Base-by-base conservation (phyloP, 2,888 invertebrate genomes). In the Melanargia galathea region DNA sequence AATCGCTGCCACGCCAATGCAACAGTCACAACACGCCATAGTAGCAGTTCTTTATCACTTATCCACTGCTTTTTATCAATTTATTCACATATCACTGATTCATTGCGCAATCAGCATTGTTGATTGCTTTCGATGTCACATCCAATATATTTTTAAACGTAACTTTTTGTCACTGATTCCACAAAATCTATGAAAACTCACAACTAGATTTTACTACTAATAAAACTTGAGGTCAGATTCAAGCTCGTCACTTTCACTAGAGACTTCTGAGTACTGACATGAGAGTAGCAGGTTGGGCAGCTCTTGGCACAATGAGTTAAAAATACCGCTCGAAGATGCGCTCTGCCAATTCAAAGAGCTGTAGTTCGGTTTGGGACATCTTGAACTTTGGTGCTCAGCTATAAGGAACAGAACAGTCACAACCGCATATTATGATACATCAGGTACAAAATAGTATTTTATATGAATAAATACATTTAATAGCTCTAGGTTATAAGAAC, bases 11-110 rank as follows among this genome's bases (percentile, higher is more conserved):
- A 93, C 94, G 74, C 93, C 92, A 75, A 92, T 92, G 84, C 95
- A 95, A 83, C 95, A 94, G 71, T 87, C 84, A 84, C 94, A 94
- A 83, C 93, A 94, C 75, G 93, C 89, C 94, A 93, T 93, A 73
- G 67, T 82, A 65, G 74, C 67, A 71, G 70, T 59, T 59, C 35
- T 64, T 54, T 57, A 72, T 71, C 83, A 82, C 78, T 68, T 84
- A 85, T 83, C 67, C 69, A 76, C 79, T 74, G 68, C 71, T 74
- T 77, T 51, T 45, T 75, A 77, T 66, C 63, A 70, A 69, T 67
- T 75, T 72, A 79, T 76, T 72, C 70, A 70, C 67, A 60, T 73
- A 72, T 71, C 70, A 65, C 60, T 66, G 63, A 70, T 77, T 71
- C 76, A 84, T 87, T 88, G 88, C 87, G 83, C 84, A 86, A 87